Evolutionary conservation across 2,113 vertebrate species (phyloP).

Genomic region (Piaya cayana): DNA sequence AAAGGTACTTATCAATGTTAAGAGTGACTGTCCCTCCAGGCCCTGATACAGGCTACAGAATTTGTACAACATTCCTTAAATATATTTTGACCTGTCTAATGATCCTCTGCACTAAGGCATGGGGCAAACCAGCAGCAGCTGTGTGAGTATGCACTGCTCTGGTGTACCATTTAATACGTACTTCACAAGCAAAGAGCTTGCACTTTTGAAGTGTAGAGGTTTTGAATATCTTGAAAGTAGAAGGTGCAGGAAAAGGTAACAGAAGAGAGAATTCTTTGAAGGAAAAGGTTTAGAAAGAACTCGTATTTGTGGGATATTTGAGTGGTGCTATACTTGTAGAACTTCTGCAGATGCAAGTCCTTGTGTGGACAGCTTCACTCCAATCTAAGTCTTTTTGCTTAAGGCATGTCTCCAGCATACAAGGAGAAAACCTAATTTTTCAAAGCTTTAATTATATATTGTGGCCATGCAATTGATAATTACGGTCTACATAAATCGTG

Average conservation of each 20-base stretch:
- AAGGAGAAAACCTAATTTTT: neutral
- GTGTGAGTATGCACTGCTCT: neutral
- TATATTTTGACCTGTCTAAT: neutral
- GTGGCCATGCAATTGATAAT: neutral
- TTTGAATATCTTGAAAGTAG: neutral
- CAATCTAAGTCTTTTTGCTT: neutral
- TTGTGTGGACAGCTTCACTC: neutral
- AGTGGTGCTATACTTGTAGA: neutral
- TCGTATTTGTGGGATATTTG: neutral
- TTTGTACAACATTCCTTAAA: neutral
- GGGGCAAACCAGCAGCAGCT: neutral
- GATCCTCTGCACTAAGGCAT: neutral
- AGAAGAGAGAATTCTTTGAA: neutral
- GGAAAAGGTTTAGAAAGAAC: neutral
- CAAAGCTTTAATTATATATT: neutral
- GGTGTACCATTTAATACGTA: accelerated
- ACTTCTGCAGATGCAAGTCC: neutral
- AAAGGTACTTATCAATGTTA: neutral
- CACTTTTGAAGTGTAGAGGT: neutral
- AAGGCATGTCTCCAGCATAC: neutral
- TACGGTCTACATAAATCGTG: neutral
- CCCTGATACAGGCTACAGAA: neutral
- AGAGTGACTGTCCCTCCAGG: neutral
- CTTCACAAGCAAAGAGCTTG: neutral
- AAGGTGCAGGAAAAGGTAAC: neutral